Evolutionary conservation across 2,797 vertebrate genomes (phyloP).

Genomic region (Onychomys leucogaster): DNA sequence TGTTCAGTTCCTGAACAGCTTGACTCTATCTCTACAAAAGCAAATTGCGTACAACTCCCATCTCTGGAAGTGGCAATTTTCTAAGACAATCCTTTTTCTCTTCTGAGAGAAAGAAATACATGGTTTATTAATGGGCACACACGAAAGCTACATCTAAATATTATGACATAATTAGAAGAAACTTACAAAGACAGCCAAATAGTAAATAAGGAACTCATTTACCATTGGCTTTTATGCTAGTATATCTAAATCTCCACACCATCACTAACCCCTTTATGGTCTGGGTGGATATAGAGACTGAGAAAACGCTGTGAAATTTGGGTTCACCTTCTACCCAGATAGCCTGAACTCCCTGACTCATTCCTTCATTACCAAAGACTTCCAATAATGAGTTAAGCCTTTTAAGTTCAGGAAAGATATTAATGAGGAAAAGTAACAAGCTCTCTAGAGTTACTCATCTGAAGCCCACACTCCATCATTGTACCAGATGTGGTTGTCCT

Average conservation of each 20-base stretch:
- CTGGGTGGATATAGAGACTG: background rate
- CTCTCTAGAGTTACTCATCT: background rate
- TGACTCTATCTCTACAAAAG: conserved; percentile 5
- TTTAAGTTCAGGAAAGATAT: conserved; percentile 3
- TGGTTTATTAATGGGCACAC: background rate
- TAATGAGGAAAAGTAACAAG: background rate
- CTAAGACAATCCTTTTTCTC: conserved; percentile 16
- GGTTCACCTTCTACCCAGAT: background rate
- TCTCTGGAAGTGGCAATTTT: background rate
- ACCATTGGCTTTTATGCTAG: background rate
- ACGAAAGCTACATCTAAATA: conserved; percentile 39
- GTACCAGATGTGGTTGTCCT: accelerated
- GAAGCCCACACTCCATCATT: background rate
- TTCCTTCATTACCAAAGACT: conserved; percentile 7
- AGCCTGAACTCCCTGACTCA: background rate
- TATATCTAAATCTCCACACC: background rate
- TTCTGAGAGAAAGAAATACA: conserved; percentile 22
- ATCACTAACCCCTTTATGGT: background rate
- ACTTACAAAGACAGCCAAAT: conserved; percentile 3
- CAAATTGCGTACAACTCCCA: background rate
- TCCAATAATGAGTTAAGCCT: background rate
- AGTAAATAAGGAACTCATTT: background rate
- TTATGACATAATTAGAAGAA: conserved; percentile 47
- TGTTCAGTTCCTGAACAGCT: background rate
- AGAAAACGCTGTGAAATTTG: background rate